phyloP scores from a whole-genome alignment of 2,113 vertebrate genomes.

The Macquaria ambigua region DNA sequence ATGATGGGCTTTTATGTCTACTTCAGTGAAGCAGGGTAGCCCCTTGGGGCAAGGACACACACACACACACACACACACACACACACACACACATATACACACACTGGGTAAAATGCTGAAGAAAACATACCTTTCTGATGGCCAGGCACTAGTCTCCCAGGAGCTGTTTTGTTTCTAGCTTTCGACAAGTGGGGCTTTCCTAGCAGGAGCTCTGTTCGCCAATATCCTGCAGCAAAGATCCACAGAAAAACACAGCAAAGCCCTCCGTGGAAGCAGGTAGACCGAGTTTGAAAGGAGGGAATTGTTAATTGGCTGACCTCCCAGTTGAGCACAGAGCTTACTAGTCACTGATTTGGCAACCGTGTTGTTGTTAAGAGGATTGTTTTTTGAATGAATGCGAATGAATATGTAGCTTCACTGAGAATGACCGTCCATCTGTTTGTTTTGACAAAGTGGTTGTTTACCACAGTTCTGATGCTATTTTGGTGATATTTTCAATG shows the following conservation, averaged over 20 bases:
- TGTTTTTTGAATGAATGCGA: slow-evolving; percentile 34
- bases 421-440: slow-evolving; percentile 49
- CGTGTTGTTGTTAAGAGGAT: slow-evolving; percentile 14
- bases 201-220: slow-evolving; percentile 24
- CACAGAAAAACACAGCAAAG: slow-evolving; percentile 22
- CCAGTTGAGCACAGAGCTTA: slow-evolving; percentile 37
- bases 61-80: slow-evolving; percentile 5
- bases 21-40: slow-evolving; percentile 55
- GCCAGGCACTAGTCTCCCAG: slow-evolving; percentile 34
- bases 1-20: slow-evolving; percentile 66
- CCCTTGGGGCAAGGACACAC: slow-evolving; percentile 46
- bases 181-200: slow-evolving; percentile 55
- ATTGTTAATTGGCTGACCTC: slow-evolving; percentile 43
- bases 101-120: slow-evolving; percentile 33
- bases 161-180: slow-evolving; percentile 38
- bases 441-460: slow-evolving; percentile 48
- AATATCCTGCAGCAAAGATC: slow-evolving; percentile 27
- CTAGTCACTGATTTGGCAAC: slow-evolving; percentile 43
- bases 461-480: slow-evolving; percentile 60
- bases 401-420: slow-evolving; percentile 36
- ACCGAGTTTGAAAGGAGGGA: slow-evolving; percentile 30
- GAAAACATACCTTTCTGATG: slow-evolving; percentile 47
- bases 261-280: slow-evolving; percentile 35
- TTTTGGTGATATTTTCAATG: slow-evolving; percentile 71
- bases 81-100: no score